Base-by-base conservation (phyloP, 2,888 invertebrate species). In the Platycheirus rosarum region DNA sequence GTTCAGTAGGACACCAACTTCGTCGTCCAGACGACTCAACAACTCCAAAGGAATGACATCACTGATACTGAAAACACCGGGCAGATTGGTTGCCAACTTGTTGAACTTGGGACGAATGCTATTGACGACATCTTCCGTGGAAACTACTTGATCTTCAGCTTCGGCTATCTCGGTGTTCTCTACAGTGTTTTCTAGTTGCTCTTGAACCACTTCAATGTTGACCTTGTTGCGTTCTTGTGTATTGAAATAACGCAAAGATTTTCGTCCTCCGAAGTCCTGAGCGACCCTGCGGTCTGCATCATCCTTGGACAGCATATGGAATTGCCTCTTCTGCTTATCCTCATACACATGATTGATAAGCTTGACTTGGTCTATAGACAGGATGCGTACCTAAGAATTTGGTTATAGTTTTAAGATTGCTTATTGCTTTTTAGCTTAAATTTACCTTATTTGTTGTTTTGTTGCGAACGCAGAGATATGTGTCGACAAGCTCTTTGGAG, bases 201-300 rank as follows among this genome's bases (percentile, higher is more conserved):
- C 85, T 13, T 88, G 87, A 8, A 90, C 77, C 1, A 89, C 85
- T 42, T 88, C 87, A 18, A 90, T 85, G 57, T 87, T 88, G 26
- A 90, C 86, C 79, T 86, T 85, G 87, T 88, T 89, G 60, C 88
- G 85, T 42, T 89, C 87, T 1, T 62, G 78, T 26, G 87, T 88
- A 16, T 86, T 85, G 1, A 88, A 55, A 49, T 26, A 85, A 5
- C 89, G 88, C 0, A 86, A 85, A 0, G 88, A 87, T 46, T 85
- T 88, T 6, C 89, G 87, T 0, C 90, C 89, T 9, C 90, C 89
- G 60, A 89, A 90, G 32, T 88, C 86, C 13, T 88, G 89, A 1
- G 88, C 75, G 0, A 88, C 44, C n/a, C 86, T 23, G 6, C 6
- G 2, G 6, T 4, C 23, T 23, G 23, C 23, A 23, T 23, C 23